Conservation (phyloP, 1,140 invertebrate genomes). For the Pentalonia nigronervosa region DNA sequence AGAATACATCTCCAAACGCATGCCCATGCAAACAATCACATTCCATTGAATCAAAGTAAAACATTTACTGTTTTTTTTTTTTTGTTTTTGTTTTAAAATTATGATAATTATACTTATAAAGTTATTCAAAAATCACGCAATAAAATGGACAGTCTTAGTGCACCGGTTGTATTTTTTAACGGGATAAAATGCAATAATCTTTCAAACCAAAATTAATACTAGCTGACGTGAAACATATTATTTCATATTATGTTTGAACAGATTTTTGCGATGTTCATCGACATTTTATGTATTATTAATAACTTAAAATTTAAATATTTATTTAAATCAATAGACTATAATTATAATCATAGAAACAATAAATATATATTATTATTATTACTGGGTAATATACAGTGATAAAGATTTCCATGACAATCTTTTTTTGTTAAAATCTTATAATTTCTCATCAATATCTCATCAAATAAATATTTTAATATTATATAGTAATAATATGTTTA, state of each 20-base stretch:
- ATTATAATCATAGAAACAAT: not conserved
- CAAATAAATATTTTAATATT: too few relatives aligned
- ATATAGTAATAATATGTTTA: too few relatives aligned
- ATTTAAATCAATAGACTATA: not conserved
- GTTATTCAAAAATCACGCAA: not conserved
- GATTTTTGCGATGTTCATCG: not conserved
- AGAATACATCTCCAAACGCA: conserved; percentile 27
- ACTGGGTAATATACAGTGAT: too few relatives aligned
- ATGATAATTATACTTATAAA: not conserved
- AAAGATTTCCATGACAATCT: too few relatives aligned
- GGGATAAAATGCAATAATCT: not conserved
- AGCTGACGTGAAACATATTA: not conserved
- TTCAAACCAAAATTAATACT: not conserved
- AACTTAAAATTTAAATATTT: not conserved
- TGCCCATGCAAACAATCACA: not conserved
- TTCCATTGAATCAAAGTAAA: conserved; percentile 50
- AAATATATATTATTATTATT: not conserved
- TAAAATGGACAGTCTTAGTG: not conserved
- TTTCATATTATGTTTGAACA: not conserved
- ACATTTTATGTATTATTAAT: not conserved
- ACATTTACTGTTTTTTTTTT: not conserved
- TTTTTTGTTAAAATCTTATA: too few relatives aligned
- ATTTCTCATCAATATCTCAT: too few relatives aligned
- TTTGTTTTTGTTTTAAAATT: not conserved
- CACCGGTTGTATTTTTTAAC: not conserved